These are phyloP conservation scores for Acrobasis repandana DNA, from an alignment of 2,888 invertebrate species.

Conservation along the genomic window DNA sequence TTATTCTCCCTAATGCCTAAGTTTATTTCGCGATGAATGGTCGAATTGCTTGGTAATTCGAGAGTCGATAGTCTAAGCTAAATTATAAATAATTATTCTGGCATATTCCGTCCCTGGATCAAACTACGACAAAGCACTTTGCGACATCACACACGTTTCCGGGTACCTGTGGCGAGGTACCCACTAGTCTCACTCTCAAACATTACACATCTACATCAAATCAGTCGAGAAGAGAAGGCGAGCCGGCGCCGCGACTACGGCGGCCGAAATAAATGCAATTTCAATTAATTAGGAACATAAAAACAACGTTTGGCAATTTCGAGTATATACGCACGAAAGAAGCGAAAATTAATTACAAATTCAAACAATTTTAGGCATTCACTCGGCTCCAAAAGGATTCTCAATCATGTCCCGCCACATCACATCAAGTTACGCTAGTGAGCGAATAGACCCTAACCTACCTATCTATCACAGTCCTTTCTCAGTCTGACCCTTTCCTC, in stretches of 20 bases:
- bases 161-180: constrained; percentile 56
- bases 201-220: constrained; percentile 57
- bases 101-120: constrained; percentile 64
- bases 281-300: constrained; percentile 58
- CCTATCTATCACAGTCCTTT: constrained; percentile 82
- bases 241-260: constrained; percentile 35
- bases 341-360: constrained; percentile 39
- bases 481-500: constrained; percentile 81
- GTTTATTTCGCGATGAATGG: constrained; percentile 81
- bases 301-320: constrained; percentile 47
- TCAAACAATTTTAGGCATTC: constrained; percentile 50
- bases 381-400: constrained; percentile 55
- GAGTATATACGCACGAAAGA: constrained; percentile 45
- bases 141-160: constrained; percentile 60
- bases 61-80: constrained; percentile 69
- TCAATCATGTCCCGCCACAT: constrained; percentile 52
- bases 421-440: constrained; percentile 71
- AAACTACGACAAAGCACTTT: constrained; percentile 69
- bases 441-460: constrained; percentile 79
- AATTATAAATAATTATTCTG: constrained; percentile 75
- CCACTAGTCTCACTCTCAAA: constrained; percentile 74
- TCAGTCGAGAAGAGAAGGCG: constrained; percentile 66
- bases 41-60: constrained; percentile 81
- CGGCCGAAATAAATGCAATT: constrained; percentile 46
- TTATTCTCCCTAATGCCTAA: constrained; percentile 70